phyloP scores from a whole-genome alignment of 1,140 invertebrate genomes.

The Gonatopus flavifemur region DNA sequence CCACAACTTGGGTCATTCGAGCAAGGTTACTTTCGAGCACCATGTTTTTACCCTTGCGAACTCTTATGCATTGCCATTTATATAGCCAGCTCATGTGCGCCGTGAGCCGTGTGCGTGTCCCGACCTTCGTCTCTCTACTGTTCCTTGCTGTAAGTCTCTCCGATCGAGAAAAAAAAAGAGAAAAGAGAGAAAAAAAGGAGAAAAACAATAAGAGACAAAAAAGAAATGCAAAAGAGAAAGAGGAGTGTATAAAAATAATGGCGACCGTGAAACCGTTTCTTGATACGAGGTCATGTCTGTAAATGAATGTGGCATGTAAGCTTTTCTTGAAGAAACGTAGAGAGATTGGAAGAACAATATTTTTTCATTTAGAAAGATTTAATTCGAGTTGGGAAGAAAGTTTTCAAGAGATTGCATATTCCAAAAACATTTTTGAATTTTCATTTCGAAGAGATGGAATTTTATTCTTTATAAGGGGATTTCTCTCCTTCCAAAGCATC shows the following conservation, averaged over 20 bases:
- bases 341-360: no score
- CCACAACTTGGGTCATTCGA: conserved; percentile 36
- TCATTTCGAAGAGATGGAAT: no score
- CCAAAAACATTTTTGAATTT: no score
- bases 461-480: no score
- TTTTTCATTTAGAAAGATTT: no score
- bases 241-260: conserved; percentile 6
- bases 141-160: no score
- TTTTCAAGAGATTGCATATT: no score
- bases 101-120: conserved; percentile 39
- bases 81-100: conserved; percentile 26
- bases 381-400: no score
- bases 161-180: conserved; percentile 29
- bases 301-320: conserved; percentile 9
- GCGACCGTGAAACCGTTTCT: conserved; percentile 16
- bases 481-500: no score
- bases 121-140: conserved; percentile 44
- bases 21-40: conserved; percentile 47
- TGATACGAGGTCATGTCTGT: conserved; percentile 14
- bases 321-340: no score
- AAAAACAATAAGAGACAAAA: conserved; percentile 11
- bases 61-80: conserved; percentile 12
- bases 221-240: conserved; percentile 5
- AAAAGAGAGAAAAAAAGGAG: conserved; percentile 32
- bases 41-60: conserved; percentile 35